Percentiles rank a stretch among this genome's conserved stretches.
Evolutionary conservation across 1,140 invertebrate species (phyloP).

Genomic region (Trichoplusia ni): DNA sequence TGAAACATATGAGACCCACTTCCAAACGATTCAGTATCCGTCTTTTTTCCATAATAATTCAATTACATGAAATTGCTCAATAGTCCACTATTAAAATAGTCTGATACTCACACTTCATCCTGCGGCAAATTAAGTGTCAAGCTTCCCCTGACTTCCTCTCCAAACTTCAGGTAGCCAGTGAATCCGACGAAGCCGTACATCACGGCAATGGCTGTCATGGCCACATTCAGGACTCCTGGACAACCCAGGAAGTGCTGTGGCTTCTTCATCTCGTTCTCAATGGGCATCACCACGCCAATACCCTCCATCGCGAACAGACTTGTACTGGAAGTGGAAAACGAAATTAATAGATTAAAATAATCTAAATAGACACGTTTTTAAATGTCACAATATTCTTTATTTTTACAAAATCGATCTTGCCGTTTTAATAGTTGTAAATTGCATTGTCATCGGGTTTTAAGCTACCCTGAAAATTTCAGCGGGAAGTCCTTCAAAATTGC

Average conservation of each 20-base stretch:
- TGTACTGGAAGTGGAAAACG: slow-evolving; percentile 77
- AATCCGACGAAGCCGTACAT: slow-evolving; percentile 92
- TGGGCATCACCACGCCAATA: slow-evolving; percentile 92
- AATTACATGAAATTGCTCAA: neutral
- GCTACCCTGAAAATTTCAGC: too few relatives aligned
- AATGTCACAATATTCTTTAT: too few relatives aligned
- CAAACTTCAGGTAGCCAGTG: slow-evolving; percentile 91
- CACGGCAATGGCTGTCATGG: slow-evolving; percentile 89
- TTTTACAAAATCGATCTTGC: too few relatives aligned
- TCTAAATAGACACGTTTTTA: too few relatives aligned
- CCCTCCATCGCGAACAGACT: slow-evolving; percentile 92
- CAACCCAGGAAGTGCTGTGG: slow-evolving; percentile 91
- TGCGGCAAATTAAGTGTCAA: slow-evolving; percentile 88
- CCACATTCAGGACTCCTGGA: slow-evolving; percentile 91
- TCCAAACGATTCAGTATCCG: too few relatives aligned
- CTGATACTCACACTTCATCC: slow-evolving; percentile 83
- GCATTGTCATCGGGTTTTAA: too few relatives aligned
- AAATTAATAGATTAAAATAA: too few relatives aligned
- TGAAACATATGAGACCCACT: too few relatives aligned
- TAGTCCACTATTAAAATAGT: neutral
- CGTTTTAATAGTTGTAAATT: too few relatives aligned
- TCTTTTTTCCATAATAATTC: too few relatives aligned
- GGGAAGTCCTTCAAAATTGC: too few relatives aligned
- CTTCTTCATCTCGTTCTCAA: slow-evolving; percentile 93
- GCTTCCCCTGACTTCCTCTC: slow-evolving; percentile 84